Percentiles rank a stretch among this genome's conserved stretches.
These are phyloP conservation scores for Drosophila sechellia DNA, from an alignment of 1,140 invertebrate genomes.

Conservation along the genomic window DNA sequence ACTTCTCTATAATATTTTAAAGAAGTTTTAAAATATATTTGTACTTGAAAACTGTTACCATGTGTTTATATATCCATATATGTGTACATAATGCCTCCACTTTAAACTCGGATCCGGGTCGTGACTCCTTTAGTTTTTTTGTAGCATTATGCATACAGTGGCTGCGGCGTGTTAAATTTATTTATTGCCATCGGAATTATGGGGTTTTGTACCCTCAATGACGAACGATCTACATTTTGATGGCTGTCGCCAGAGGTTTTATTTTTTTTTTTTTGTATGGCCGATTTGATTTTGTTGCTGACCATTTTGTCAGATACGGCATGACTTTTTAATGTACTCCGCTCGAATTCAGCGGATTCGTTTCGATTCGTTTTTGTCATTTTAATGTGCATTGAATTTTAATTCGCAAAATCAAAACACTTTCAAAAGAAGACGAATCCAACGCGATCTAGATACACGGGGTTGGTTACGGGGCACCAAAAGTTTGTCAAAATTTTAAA, in stretches of 20 bases:
- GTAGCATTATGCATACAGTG: conserved; percentile 50
- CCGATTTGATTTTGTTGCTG: conserved; percentile 36
- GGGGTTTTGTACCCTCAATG: conserved; percentile 69
- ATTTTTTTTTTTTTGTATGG: conserved; percentile 15
- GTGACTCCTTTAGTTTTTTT: conserved; percentile 25
- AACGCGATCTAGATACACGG: conserved; percentile 53
- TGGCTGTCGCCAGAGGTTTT: conserved; percentile 37
- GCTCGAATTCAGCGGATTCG: conserved; percentile 25
- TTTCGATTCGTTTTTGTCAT: conserved; percentile 73
- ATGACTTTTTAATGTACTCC: conserved; percentile 77
- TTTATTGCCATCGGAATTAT: conserved; percentile 71
- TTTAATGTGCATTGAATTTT: conserved; percentile 83
- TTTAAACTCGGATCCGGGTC: background rate
- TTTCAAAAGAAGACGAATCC: conserved; percentile 34
- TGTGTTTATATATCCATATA: background rate
- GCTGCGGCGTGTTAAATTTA: conserved; percentile 74
- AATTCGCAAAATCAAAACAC: conserved; percentile 71
- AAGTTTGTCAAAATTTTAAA: conserved; percentile 78
- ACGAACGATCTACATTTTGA: conserved; percentile 81
- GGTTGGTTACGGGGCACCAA: conserved; percentile 44
- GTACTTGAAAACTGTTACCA: background rate
- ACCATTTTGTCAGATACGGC: conserved; percentile 61
- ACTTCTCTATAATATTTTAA: too few species aligned
- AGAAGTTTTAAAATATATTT: too few species aligned
- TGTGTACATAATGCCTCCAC: background rate